Evolutionary conservation across 1,140 invertebrate genomes (phyloP), one percentile per base, ranked within the genome.

Genomic region (Popillia japonica): DNA sequence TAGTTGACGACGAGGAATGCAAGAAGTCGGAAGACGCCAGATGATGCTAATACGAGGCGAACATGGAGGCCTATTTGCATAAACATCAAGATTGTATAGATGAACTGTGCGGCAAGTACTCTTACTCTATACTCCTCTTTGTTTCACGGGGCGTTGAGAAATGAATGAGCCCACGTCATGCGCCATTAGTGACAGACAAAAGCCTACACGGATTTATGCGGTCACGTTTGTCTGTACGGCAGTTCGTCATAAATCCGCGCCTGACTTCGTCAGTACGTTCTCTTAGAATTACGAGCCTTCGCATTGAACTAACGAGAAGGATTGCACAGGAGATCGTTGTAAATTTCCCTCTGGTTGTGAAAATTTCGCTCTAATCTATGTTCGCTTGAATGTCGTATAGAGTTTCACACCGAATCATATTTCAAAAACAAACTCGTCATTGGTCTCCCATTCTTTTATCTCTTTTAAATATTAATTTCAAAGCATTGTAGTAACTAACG

Each of bases 11-110:
- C 48, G 48, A 55, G 48, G 48, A 68, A 34, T 34, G 22, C 61
- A 14, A 34, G 27, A 68, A 68, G 61, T 68, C 61, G 61, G 61
- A 27, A 68, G 22, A 68, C 61, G 11, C 27, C 61, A 68, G 61
- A 68, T 68, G 61, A 68, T 20, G 61, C 11, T 68, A 68, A 68
- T 27, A 68, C 17, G 17, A 68, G 22, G 27, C 27, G 61, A 68
- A 68, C 61, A 68, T 34, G 61, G 61, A 34, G 61, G 61, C 61
- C 61, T 27, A 68, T 68, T 68, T 68, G 61, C 61, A 68, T 68
- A 68, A 68, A 68, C 22, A 68, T 20, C 8, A 68, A 68, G 20
- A 68, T 10, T 34, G 61, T 68, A 68, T 68, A 68, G 61, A 68
- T 68, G 22, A 68, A 68, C 61, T 68, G 61, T 14, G 17, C 61